Evolutionary conservation across 2,888 invertebrate species (phyloP).

Genomic region (Acanthococcus lagerstroemiae): DNA sequence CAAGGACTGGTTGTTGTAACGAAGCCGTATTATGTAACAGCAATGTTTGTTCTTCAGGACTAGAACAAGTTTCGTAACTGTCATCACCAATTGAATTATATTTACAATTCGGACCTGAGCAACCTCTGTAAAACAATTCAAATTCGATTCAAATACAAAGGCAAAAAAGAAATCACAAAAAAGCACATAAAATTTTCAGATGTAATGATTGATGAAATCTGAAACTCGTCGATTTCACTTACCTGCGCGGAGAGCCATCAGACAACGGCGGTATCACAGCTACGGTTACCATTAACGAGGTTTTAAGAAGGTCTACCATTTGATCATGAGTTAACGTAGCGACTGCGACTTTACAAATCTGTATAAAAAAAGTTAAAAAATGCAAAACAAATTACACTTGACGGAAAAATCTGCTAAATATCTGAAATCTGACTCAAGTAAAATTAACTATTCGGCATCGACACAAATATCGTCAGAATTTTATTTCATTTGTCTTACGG

Average conservation of each 20-base stretch:
- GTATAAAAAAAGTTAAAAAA: slow-evolving; percentile 15
- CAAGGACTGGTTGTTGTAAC: slow-evolving; percentile 48
- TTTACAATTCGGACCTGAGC: slow-evolving; percentile 54
- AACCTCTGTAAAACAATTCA: slow-evolving; percentile 46
- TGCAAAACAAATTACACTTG: background rate
- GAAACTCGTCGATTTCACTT: slow-evolving; percentile 18
- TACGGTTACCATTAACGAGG: slow-evolving; percentile 75
- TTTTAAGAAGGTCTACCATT: slow-evolving; percentile 84
- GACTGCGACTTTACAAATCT: slow-evolving; percentile 77
- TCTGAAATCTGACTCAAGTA: background rate
- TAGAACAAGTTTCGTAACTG: slow-evolving; percentile 59
- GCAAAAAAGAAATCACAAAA: slow-evolving; percentile 7
- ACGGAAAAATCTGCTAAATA: background rate
- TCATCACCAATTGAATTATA: slow-evolving; percentile 52
- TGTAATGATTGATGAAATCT: background rate
- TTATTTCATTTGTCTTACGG: too few relatives aligned
- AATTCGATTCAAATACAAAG: too few relatives aligned
- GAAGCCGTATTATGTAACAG: slow-evolving; percentile 38
- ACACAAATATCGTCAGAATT: too few relatives aligned
- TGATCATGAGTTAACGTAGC: slow-evolving; percentile 82
- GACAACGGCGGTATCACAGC: slow-evolving; percentile 64
- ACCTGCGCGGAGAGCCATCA: slow-evolving; percentile 57
- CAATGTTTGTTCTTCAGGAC: slow-evolving; percentile 41
- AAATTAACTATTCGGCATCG: background rate
- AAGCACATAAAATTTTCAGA: background rate